Evolutionary conservation across 1,140 invertebrate genomes (phyloP).

Genomic region (Melitaea cinxia): DNA sequence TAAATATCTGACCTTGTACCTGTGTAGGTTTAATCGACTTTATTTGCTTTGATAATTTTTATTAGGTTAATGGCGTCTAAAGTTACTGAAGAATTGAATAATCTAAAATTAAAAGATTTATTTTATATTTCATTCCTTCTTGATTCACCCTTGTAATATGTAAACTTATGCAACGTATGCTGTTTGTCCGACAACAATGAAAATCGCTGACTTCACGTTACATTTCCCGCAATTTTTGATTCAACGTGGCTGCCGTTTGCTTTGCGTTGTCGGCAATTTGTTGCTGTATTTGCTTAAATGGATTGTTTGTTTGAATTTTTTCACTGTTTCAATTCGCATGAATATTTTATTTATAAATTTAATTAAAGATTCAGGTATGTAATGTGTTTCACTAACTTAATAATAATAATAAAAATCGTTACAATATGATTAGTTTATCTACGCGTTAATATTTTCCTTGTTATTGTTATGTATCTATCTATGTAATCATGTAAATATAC

Average conservation of each 20-base stretch:
- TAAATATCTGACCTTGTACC: too few species aligned
- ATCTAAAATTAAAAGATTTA: too few species aligned
- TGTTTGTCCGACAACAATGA: conserved; percentile 39
- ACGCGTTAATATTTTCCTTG: too few species aligned
- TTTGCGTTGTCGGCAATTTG: conserved; percentile 56
- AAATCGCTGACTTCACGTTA: conserved; percentile 56
- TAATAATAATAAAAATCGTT: too few species aligned
- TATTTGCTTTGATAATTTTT: too few species aligned
- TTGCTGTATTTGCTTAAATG: conserved; percentile 46
- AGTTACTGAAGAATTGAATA: too few species aligned
- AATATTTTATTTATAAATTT: neutral
- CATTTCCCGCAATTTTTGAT: conserved; percentile 58
- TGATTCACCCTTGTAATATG: conserved; percentile 19
- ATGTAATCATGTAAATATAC: too few species aligned
- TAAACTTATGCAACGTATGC: conserved; percentile 38
- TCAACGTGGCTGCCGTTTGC: conserved; percentile 54
- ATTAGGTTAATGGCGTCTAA: too few species aligned
- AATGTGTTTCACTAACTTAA: too few species aligned
- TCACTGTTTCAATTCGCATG: conserved; percentile 6
- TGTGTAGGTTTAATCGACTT: too few species aligned
- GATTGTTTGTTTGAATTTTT: conserved; percentile 31
- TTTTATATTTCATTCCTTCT: conserved; percentile 4
- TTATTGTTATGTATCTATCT: too few species aligned
- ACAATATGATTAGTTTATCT: too few species aligned
- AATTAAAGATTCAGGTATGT: neutral